A percentile compares a stretch with the other conserved stretches of the same genome.
These are phyloP conservation scores for Paramisgurnus dabryanus DNA, from an alignment of 2,113 vertebrate species.

Conservation along the genomic window DNA sequence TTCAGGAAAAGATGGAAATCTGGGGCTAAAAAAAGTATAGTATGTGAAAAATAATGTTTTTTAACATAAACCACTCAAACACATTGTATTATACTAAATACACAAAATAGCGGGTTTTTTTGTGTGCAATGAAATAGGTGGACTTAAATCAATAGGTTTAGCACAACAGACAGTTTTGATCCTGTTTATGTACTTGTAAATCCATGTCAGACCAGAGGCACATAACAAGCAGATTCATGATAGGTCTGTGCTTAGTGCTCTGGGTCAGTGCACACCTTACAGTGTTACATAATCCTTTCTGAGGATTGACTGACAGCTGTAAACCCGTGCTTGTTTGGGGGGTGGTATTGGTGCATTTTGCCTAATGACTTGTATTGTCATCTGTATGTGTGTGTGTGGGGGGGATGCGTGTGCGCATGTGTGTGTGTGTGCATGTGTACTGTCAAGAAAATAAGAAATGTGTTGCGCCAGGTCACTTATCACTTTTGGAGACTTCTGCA, in stretches of 20 bases:
- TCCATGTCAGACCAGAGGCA: slow-evolving; percentile 24
- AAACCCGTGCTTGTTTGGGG: background rate
- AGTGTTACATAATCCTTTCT: slow-evolving; percentile 2
- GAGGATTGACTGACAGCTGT: slow-evolving; percentile 21
- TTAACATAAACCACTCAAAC: no score
- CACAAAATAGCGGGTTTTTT: no score
- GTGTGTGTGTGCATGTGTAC: background rate
- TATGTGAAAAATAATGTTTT: no score
- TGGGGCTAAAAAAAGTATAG: no score
- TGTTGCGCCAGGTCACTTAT: no score
- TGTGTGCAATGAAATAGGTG: no score
- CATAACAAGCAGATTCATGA: slow-evolving; percentile 2
- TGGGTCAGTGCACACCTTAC: background rate
- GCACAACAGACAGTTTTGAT: background rate
- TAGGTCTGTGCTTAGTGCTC: background rate
- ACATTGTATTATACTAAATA: no score
- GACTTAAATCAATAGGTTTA: no score
- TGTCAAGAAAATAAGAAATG: background rate
- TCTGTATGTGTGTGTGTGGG: background rate
- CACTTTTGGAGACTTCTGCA: background rate
- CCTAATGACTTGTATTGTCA: background rate
- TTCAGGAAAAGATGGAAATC: no score
- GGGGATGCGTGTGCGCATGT: no score
- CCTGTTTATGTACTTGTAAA: slow-evolving; percentile 10
- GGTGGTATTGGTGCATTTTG: background rate